Percentiles rank a stretch among this genome's conserved stretches.
Evolutionary conservation across 2,888 invertebrate species (phyloP).

Genomic region (Bursaphelenchus okinawaensis): DNA sequence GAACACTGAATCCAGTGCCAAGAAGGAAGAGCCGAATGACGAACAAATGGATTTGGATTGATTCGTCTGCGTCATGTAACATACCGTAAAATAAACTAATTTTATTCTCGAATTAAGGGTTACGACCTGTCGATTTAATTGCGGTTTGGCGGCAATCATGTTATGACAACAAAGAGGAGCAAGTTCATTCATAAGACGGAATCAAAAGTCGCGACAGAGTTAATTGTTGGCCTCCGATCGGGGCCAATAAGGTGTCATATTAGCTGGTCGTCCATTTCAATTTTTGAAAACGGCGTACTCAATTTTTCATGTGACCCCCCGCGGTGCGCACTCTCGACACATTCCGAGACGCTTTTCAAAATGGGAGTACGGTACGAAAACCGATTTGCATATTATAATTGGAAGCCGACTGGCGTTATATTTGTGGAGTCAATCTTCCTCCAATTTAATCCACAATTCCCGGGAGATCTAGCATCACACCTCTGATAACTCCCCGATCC

Average conservation of each 20-base stretch:
- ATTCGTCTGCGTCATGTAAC: conserved; percentile 1
- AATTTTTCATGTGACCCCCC: neutral
- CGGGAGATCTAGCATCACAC: neutral
- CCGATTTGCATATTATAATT: neutral
- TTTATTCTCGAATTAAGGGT: neutral
- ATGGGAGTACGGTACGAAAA: neutral
- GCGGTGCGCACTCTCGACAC: neutral
- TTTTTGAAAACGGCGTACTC: neutral
- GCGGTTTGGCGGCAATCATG: neutral
- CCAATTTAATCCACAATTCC: neutral
- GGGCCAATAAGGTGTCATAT: neutral
- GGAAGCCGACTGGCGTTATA: neutral
- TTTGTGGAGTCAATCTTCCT: neutral
- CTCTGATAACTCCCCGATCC: neutral
- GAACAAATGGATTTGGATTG: conserved; percentile 49
- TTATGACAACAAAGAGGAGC: neutral
- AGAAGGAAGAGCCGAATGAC: conserved; percentile 39
- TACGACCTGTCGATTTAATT: neutral
- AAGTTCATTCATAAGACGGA: neutral
- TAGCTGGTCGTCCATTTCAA: neutral
- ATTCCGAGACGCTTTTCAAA: neutral
- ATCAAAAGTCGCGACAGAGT: neutral
- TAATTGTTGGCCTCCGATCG: neutral
- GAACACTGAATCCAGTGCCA: conserved; percentile 11
- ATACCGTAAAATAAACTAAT: neutral